Evolutionary conservation across 2,888 invertebrate genomes (phyloP).

Genomic region (Noctua fimbriata): DNA sequence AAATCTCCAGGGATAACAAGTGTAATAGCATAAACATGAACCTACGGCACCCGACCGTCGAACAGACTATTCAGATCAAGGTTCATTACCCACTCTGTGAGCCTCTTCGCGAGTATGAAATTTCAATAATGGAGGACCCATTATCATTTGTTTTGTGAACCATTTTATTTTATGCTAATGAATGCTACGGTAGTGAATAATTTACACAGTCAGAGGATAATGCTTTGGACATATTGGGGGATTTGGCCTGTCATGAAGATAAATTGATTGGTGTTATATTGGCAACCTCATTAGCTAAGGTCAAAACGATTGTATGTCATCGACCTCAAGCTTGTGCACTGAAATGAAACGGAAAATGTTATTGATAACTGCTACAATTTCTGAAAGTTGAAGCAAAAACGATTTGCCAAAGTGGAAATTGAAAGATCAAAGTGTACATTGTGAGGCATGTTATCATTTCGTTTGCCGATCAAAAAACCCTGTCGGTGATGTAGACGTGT

Average conservation of each 20-base stretch:
- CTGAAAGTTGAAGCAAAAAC: conserved; percentile 26
- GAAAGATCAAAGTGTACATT: conserved; percentile 55
- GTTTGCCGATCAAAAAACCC: conserved; percentile 43
- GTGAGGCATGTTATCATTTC: conserved; percentile 37
- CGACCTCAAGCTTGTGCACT: neutral
- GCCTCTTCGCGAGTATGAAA: conserved; percentile 59
- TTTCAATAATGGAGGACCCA: conserved; percentile 64
- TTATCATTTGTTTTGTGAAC: conserved; percentile 65
- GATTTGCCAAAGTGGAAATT: conserved; percentile 51
- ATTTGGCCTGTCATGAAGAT: conserved; percentile 45
- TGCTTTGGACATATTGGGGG: conserved; percentile 55
- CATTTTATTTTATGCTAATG: conserved; percentile 69
- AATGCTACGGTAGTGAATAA: conserved; percentile 59
- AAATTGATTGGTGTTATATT: conserved; percentile 48
- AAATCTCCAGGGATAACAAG: conserved; percentile 26
- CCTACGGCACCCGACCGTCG: conserved; percentile 22
- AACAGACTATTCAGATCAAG: conserved; percentile 58
- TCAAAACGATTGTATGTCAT: conserved; percentile 27
- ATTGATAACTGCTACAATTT: conserved; percentile 23
- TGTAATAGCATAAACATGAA: conserved; percentile 45
- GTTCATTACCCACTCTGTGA: conserved; percentile 60
- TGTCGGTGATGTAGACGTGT: conserved; percentile 41
- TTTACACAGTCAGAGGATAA: conserved; percentile 51
- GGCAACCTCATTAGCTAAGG: conserved; percentile 35
- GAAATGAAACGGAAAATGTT: conserved; percentile 27